phyloP scores from a whole-genome alignment of 2,797 vertebrate species.

The Passerculus sandwichensis region DNA sequence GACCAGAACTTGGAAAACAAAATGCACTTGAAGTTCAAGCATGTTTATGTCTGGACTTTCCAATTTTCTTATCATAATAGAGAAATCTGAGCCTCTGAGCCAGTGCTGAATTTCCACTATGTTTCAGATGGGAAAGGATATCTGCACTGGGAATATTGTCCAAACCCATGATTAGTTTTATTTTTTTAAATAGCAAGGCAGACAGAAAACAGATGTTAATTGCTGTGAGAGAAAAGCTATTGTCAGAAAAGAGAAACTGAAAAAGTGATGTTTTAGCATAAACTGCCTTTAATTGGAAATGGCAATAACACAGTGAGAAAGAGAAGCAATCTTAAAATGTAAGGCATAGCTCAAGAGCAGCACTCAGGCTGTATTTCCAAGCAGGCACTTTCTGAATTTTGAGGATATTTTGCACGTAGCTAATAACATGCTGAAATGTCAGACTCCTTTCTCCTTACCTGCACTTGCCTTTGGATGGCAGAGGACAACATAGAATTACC shows the following conservation, averaged over 20 bases:
- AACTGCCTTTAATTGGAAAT: background rate
- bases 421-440: constrained; percentile 20
- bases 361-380: background rate
- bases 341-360: background rate
- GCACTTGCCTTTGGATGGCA: background rate
- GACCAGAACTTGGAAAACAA: background rate
- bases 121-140: background rate
- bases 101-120: background rate
- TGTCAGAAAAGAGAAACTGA: constrained; percentile 2
- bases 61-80: background rate
- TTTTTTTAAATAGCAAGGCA: background rate
- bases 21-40: background rate
- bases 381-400: background rate
- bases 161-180: background rate
- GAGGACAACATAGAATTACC: constrained; percentile 38
- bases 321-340: background rate
- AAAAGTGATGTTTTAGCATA: background rate
- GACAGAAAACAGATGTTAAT: constrained; percentile 47
- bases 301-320: background rate
- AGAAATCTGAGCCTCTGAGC: background rate
- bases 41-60: background rate
- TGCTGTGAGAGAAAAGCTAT: background rate
- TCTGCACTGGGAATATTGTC: background rate
- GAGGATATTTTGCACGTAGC: background rate
- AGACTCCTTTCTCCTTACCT: background rate